Evolutionary conservation across 2,888 invertebrate genomes (phyloP).

Genomic region (Ectropis crepuscularia): DNA sequence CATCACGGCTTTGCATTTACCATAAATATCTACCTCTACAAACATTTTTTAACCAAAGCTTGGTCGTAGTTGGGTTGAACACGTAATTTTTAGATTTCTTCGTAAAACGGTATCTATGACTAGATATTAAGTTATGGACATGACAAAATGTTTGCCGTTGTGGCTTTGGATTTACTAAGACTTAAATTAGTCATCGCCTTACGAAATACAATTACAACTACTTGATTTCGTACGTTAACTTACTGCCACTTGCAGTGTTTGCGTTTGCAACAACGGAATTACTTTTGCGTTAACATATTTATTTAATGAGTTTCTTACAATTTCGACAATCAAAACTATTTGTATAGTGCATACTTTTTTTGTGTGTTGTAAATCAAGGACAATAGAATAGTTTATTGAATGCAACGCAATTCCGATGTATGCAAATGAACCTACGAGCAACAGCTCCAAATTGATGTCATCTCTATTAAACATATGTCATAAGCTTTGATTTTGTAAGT

Average conservation of each 20-base stretch:
- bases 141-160: slow-evolving; percentile 1
- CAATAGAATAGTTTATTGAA: too few species aligned
- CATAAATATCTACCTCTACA: too few species aligned
- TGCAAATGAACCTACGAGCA: too few species aligned
- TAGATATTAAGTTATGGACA: not conserved
- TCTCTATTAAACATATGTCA: too few species aligned
- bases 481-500: too few species aligned
- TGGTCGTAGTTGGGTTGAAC: too few species aligned
- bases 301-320: slow-evolving; percentile 17
- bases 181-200: slow-evolving; percentile 22
- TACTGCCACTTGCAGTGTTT: too few species aligned
- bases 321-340: slow-evolving; percentile 12
- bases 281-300: slow-evolving; percentile 19
- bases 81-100: not conserved
- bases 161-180: slow-evolving; percentile 15
- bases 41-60: too few species aligned
- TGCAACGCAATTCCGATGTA: too few species aligned
- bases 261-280: slow-evolving; percentile 10
- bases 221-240: slow-evolving; percentile 21
- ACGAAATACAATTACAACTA: slow-evolving; percentile 19
- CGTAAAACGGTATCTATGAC: not conserved
- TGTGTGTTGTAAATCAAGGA: too few species aligned
- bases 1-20: too few species aligned
- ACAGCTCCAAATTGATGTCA: too few species aligned
- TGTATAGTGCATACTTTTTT: not conserved